Conservation (phyloP, 2,888 invertebrate genomes). For the Microplitis deprimator region DNA sequence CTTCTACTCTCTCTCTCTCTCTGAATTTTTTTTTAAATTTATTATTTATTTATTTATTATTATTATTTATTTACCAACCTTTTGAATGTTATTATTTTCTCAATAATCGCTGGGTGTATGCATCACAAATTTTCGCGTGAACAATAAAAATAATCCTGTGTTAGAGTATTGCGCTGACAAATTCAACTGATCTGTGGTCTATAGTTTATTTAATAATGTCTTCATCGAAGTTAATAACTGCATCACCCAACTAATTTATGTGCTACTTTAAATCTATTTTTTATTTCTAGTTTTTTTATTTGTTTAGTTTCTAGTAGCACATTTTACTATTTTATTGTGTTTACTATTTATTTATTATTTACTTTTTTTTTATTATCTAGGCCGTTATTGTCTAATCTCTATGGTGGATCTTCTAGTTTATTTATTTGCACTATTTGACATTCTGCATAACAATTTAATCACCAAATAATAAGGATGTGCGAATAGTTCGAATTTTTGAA, state of each 20-base stretch:
- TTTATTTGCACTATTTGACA: slow-evolving; percentile 39
- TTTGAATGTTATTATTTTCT: slow-evolving; percentile 30
- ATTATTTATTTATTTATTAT: slow-evolving; percentile 44
- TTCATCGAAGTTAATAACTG: slow-evolving; percentile 8
- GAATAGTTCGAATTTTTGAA: background rate
- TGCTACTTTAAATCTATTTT: slow-evolving; percentile 59
- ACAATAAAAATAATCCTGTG: slow-evolving; percentile 25
- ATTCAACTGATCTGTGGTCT: background rate
- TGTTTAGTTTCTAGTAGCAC: slow-evolving; percentile 15
- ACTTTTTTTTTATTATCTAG: slow-evolving; percentile 57
- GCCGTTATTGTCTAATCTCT: slow-evolving; percentile 63
- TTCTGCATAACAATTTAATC: slow-evolving; percentile 40
- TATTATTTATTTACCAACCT: slow-evolving; percentile 22
- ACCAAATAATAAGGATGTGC: background rate
- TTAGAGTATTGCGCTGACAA: slow-evolving; percentile 8
- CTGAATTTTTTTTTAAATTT: background rate
- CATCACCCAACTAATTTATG: slow-evolving; percentile 56
- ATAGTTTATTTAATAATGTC: slow-evolving; percentile 1
- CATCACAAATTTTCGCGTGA: slow-evolving; percentile 22
- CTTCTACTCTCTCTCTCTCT: slow-evolving; percentile 69
- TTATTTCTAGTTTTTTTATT: background rate
- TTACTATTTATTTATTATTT: slow-evolving; percentile 3
- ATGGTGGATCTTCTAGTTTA: slow-evolving; percentile 13
- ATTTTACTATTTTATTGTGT: background rate
- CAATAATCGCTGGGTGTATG: slow-evolving; percentile 31